Percentiles rank a stretch among this genome's conserved stretches.
Evolutionary conservation across 2,888 invertebrate species (phyloP).

Genomic region (Euplagia quadripunctaria): DNA sequence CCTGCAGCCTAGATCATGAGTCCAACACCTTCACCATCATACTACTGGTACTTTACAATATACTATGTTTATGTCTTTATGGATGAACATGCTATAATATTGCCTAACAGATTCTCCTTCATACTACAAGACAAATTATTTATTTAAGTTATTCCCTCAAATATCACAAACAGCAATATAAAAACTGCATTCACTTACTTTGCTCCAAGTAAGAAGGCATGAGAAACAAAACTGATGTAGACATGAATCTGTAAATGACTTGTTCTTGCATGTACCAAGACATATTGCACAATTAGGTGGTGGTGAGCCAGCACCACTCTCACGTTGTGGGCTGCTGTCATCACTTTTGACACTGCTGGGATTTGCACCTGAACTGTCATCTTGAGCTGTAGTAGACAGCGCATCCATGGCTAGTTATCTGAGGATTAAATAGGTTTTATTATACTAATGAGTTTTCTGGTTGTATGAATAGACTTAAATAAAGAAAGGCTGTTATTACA

Average conservation of each 20-base stretch:
- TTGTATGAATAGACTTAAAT: neutral
- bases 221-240: constrained; percentile 98
- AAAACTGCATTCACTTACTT: constrained; percentile 81
- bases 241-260: constrained; percentile 97
- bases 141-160: too few relatives aligned
- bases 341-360: constrained; percentile 83
- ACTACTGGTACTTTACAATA: too few relatives aligned
- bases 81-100: too few relatives aligned
- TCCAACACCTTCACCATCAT: too few relatives aligned
- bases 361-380: constrained; percentile 74
- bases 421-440: constrained; percentile 18
- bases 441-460: neutral
- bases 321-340: constrained; percentile 79
- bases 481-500: neutral
- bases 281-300: constrained; percentile 98
- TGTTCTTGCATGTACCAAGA: constrained; percentile 94
- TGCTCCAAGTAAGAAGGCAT: constrained; percentile 97
- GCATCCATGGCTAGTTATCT: constrained; percentile 69
- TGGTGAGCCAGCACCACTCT: constrained; percentile 87
- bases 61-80: too few relatives aligned
- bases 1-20: too few relatives aligned
- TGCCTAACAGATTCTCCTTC: too few relatives aligned
- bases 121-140: too few relatives aligned
- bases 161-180: neutral
- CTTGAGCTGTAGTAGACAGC: constrained; percentile 64